Evolutionary conservation across 2,113 vertebrate species (phyloP), one percentile per base, ranked within the genome.

Genomic region (Corythaixoides concolor): DNA sequence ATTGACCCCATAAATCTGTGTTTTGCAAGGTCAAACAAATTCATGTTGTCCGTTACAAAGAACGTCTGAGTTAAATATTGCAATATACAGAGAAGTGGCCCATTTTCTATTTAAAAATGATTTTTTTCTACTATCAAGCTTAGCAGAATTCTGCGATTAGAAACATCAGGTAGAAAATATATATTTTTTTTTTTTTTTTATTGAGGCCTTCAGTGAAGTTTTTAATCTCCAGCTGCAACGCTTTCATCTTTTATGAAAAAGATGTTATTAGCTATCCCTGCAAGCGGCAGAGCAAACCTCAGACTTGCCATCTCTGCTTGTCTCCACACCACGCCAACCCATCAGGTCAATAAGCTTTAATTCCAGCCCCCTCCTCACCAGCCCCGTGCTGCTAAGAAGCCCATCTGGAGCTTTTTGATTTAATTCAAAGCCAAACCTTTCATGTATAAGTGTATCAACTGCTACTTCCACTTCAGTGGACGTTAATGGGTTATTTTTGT

Each of bases 11-110:
- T 11, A 74, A 43, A 81, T 88, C 59, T 32, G 11, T 3, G 47
- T 84, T 87, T 50, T 12, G 8, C n/a, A 3, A 76, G 26, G 22
- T 39, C 56, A 32, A n/a, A 35, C 8, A 4, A 4, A 8, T 15
- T 41, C 14, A 6, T n/a, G 26, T 10, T 45, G 30, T 39, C 43
- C 1, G 1, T 23, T 63, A 22, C 1, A 6, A 19, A 30, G 35
- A 17, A n/a, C 32, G 6, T 18, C 62, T 28, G 41, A 22, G 33
- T n/a, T 47, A 50, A 52, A 37, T 22, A 33, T 60, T 47, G 45
- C 24, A 23, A 5, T 33, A 8, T 32, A 6, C 39, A 43, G 56
- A 43, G 30, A 39, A 52, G 5, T 26, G 67, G 28, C 47, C 13
- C 16, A 1, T 37, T 80, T 75, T 53, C 53, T 47, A 6, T 32